Base-by-base conservation (phyloP, 2,113 vertebrate genomes). In the Herpetotheres cachinnans region DNA sequence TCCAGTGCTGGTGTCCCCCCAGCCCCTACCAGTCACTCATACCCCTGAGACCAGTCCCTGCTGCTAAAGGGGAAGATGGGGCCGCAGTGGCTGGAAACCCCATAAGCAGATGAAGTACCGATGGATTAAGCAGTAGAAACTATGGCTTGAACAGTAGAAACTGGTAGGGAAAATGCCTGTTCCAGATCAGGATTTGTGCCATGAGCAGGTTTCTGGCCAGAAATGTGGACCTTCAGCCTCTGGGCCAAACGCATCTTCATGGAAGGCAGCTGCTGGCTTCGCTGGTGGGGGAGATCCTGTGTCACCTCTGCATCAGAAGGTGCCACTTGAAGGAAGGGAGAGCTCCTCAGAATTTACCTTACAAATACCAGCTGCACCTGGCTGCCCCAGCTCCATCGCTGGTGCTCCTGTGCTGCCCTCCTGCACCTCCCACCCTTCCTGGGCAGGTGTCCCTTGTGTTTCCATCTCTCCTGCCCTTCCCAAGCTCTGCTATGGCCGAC, bases 81-180 rank as follows among this genome's bases (percentile, higher is more conserved):
- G 21, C 58, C 40, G 52, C 52, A n/a, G 32, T 4, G 36, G 0
- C 10, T 52, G 76, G 9, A 22, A n/a, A 9, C 19, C 21, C 27
- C 3, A 0, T 3, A 5, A 34, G 6, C 27, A 52, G 44, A 7
- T 27, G 5, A 12, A 21, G 2, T 11, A 2, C 34, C 20, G 15
- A 16, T 9, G 34, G 66, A 4, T 73, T 19, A 3, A 20, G 24
- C 15, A 54, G 61, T 1, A 32, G 27, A 65, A 47, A 10, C n/a
- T 22, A 11, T n/a, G n/a, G n/a, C n/a, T n/a, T n/a, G n/a, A n/a
- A n/a, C 15, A 54, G 61, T 1, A 32, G 27, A 65, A 47, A 10
- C n/a, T 22, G 10, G 55, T 6, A 13, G 30, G 12, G 19, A n/a
- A 29, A 54, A 13, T 6, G 4, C 11, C 42, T 79, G 16, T 6